phyloP scores from a whole-genome alignment of 2,888 invertebrate species.

The Capitulum mitella region DNA sequence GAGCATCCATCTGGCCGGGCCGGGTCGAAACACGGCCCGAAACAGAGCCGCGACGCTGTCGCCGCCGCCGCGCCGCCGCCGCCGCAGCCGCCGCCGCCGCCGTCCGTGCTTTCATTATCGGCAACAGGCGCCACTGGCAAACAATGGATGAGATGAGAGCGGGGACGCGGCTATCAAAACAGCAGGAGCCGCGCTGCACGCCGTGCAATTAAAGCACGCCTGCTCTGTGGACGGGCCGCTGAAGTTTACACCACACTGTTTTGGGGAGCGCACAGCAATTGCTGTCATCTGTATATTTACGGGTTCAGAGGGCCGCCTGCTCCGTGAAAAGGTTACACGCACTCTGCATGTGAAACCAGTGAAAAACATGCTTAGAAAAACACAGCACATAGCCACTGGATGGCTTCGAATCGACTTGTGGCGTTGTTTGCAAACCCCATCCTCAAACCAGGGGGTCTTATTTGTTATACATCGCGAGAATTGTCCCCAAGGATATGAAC shows the following conservation, averaged over 20 bases:
- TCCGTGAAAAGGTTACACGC: neutral
- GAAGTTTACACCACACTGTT: neutral
- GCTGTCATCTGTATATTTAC: neutral
- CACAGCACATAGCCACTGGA: too few species aligned
- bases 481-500: too few species aligned
- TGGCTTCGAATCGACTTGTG: too few species aligned
- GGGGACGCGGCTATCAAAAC: neutral
- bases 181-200: neutral
- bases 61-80: neutral
- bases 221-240: neutral
- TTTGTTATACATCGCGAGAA: too few species aligned
- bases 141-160: neutral
- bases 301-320: neutral
- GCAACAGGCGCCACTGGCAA: neutral
- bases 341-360: too few species aligned
- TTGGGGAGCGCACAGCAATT: neutral
- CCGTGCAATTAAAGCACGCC: neutral
- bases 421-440: too few species aligned
- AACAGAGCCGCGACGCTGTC: neutral
- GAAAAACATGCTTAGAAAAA: too few species aligned
- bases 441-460: too few species aligned
- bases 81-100: neutral
- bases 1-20: neutral
- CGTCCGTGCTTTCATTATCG: constrained; percentile 16
- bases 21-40: neutral